These are phyloP conservation scores for Bombylius major DNA, from an alignment of 2,888 invertebrate genomes.

Conservation along the genomic window DNA sequence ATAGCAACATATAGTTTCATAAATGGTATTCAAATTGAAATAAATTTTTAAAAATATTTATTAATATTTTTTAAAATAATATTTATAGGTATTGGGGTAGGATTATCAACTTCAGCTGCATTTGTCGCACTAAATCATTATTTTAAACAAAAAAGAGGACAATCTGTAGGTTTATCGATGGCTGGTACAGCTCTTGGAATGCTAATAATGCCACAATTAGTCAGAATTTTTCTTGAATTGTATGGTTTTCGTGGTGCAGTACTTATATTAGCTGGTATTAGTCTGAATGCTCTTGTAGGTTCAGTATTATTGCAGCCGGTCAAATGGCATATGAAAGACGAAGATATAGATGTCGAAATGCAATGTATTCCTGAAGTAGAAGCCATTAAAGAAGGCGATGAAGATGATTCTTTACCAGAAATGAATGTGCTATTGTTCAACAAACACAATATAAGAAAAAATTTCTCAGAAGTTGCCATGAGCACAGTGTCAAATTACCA, in stretches of 20 bases:
- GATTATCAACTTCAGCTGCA: slow-evolving; percentile 61
- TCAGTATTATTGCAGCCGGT: slow-evolving; percentile 56
- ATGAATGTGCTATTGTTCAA: slow-evolving; percentile 30
- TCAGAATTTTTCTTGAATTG: slow-evolving; percentile 47
- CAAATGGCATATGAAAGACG: slow-evolving; percentile 52
- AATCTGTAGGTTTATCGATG: slow-evolving; percentile 67
- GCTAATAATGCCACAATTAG: slow-evolving; percentile 67
- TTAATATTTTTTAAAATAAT: not conserved
- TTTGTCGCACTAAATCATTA: slow-evolving; percentile 69
- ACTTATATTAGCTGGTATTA: slow-evolving; percentile 51
- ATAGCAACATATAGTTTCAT: slow-evolving; percentile 60
- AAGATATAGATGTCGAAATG: slow-evolving; percentile 32
- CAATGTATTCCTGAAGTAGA: slow-evolving; percentile 45
- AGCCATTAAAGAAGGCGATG: slow-evolving; percentile 53
- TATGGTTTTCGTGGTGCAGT: slow-evolving; percentile 57
- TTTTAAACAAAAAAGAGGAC: slow-evolving; percentile 62
- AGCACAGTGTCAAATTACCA: slow-evolving; percentile 23
- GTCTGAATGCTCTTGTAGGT: slow-evolving; percentile 55
- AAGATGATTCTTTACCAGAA: slow-evolving; percentile 39
- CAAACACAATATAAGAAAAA: slow-evolving; percentile 32
- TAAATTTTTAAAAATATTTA: not conserved
- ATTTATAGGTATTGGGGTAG: slow-evolving; percentile 57
- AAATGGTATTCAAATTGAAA: slow-evolving; percentile 43
- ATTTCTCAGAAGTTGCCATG: slow-evolving; percentile 35
- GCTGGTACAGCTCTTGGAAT: slow-evolving; percentile 68